phyloP scores from a whole-genome alignment of 2,888 invertebrate genomes.

The Epinotia demarniana region DNA sequence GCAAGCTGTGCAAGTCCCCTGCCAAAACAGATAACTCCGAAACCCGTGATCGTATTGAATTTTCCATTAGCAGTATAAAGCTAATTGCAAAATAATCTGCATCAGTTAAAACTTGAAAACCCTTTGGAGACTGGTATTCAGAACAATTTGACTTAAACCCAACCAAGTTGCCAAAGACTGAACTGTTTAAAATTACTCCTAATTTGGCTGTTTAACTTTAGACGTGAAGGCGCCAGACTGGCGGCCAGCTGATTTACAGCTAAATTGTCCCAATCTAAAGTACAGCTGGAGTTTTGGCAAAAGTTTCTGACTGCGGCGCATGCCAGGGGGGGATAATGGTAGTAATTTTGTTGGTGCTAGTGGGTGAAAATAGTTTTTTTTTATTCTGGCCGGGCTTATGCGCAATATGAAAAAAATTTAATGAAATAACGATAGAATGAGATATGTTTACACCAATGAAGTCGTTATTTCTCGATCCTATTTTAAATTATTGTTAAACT shows the following conservation, averaged over 20 bases:
- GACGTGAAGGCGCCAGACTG: slow-evolving; percentile 5
- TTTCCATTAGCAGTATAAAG: background rate
- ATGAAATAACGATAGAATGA: too few relatives aligned
- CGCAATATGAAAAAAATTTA: too few relatives aligned
- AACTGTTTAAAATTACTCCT: slow-evolving; percentile 5
- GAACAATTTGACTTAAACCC: slow-evolving; percentile 1
- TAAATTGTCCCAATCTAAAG: slow-evolving; percentile 11
- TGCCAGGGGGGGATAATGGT: background rate
- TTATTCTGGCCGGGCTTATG: too few relatives aligned
- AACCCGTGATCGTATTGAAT: background rate
- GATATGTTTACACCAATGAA: too few relatives aligned
- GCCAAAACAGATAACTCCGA: too few relatives aligned
- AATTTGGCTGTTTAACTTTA: slow-evolving; percentile 20
- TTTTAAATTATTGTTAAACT: too few relatives aligned
- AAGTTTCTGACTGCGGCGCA: background rate
- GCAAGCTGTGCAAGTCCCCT: background rate
- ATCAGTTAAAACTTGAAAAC: background rate
- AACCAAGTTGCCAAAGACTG: background rate
- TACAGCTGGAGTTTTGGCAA: slow-evolving; percentile 25
- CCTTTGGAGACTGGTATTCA: background rate
- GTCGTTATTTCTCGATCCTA: too few relatives aligned
- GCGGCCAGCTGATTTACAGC: slow-evolving; percentile 23
- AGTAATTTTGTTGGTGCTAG: background rate
- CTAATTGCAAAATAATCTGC: background rate
- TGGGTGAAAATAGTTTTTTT: background rate